Evolutionary conservation across 1,140 invertebrate species (phyloP).

Genomic region (Diplogasteroides magnus): DNA sequence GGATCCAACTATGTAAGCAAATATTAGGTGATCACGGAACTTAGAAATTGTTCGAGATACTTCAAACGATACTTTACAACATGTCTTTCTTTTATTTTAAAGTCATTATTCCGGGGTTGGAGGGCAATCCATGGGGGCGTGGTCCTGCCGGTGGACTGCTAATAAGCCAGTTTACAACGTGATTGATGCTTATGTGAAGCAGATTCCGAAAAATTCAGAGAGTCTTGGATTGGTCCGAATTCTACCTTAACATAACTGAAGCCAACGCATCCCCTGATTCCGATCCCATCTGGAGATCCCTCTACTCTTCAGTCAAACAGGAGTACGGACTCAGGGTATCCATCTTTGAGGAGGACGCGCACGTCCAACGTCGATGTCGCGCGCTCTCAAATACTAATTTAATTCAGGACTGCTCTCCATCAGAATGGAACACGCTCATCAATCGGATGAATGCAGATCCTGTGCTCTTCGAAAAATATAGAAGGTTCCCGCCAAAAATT

Average conservation of each 20-base stretch:
- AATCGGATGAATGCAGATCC: background rate
- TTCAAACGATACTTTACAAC: too few species aligned
- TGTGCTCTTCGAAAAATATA: slow-evolving; percentile 6
- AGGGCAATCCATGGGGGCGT: too few species aligned
- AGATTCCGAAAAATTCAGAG: too few species aligned
- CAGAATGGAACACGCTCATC: background rate
- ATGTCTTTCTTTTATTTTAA: too few species aligned
- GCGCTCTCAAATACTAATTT: too few species aligned
- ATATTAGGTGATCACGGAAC: background rate
- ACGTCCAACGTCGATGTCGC: too few species aligned
- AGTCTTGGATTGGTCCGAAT: slow-evolving; percentile 43
- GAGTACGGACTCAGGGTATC: background rate
- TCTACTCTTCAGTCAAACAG: background rate
- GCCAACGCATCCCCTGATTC: slow-evolving; percentile 29
- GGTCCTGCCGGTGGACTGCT: too few species aligned
- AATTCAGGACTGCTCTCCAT: background rate
- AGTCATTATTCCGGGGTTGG: too few species aligned
- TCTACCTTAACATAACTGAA: slow-evolving; percentile 35
- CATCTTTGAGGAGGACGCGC: too few species aligned
- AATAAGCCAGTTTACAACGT: too few species aligned
- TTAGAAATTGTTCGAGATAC: too few species aligned
- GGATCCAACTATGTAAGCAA: slow-evolving; percentile 36
- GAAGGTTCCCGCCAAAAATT: slow-evolving; percentile 3
- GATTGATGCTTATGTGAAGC: too few species aligned
- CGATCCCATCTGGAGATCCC: background rate